Evolutionary conservation across 2,113 vertebrate species (phyloP).

Genomic region (Oncorhynchus mykiss): DNA sequence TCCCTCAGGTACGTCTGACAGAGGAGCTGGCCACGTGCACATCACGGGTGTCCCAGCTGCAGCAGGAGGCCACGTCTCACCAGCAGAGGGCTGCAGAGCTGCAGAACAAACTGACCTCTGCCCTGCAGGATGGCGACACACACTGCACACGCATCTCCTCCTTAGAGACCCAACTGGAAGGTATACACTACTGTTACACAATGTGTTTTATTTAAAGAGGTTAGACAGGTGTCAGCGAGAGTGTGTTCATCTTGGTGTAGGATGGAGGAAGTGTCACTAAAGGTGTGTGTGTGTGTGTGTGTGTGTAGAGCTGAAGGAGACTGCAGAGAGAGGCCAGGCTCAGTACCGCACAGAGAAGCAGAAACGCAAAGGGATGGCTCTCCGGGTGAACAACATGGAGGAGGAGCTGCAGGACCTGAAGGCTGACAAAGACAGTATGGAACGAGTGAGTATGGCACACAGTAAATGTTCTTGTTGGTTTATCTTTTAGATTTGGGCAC

Average conservation of each 20-base stretch:
- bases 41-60: conserved; percentile 82
- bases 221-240: no score
- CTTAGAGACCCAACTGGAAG: conserved; percentile 80
- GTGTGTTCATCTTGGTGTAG: neutral
- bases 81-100: conserved; percentile 85
- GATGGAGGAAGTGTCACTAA: no score
- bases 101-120: conserved; percentile 76
- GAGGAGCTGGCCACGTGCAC: conserved; percentile 85
- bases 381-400: conserved; percentile 77
- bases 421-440: conserved; percentile 83
- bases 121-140: conserved; percentile 75
- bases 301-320: conserved; percentile 80
- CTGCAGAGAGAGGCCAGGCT: conserved; percentile 72
- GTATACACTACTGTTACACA: conserved; percentile 54
- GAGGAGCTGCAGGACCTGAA: conserved; percentile 86
- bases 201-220: neutral
- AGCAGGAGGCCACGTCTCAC: conserved; percentile 83
- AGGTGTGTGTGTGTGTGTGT: neutral
- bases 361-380: conserved; percentile 82
- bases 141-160: conserved; percentile 61
- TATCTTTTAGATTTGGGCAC: no score
- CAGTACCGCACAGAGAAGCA: conserved; percentile 86
- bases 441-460: conserved; percentile 71
- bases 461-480: no score
- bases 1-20: conserved; percentile 80